Evolutionary conservation across 1,140 invertebrate genomes (phyloP).

Genomic region (Eriosoma lanigerum): DNA sequence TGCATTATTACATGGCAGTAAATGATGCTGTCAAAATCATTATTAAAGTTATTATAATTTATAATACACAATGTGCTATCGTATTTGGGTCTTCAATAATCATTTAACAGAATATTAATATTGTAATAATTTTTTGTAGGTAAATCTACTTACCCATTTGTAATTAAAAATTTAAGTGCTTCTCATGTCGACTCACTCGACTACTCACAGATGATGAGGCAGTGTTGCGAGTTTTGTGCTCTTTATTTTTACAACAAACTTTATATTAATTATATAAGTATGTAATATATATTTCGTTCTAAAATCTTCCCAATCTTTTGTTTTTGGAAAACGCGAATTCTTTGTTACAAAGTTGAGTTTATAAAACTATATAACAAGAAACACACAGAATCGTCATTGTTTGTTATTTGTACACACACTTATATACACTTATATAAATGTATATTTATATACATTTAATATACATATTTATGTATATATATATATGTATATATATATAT

Average conservation of each 20-base stretch:
- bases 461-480: too few species aligned
- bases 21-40: not conserved
- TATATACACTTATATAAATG: too few species aligned
- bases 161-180: not conserved
- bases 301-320: not conserved
- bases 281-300: not conserved
- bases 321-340: not conserved
- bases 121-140: too few species aligned
- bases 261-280: not conserved
- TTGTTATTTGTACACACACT: constrained; percentile 31
- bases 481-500: too few species aligned
- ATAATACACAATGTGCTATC: not conserved
- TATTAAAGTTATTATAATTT: too few species aligned
- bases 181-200: not conserved
- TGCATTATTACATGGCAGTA: not conserved
- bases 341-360: constrained; percentile 12
- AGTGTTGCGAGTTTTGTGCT: not conserved
- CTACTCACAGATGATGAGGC: too few species aligned
- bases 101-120: not conserved
- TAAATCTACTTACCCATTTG: not conserved
- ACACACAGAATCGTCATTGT: not conserved
- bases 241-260: not conserved
- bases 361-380: constrained; percentile 22
- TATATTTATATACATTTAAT: too few species aligned
- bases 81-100: not conserved